Conservation (phyloP, 2,113 vertebrate genomes). For the Raja brachyura region DNA sequence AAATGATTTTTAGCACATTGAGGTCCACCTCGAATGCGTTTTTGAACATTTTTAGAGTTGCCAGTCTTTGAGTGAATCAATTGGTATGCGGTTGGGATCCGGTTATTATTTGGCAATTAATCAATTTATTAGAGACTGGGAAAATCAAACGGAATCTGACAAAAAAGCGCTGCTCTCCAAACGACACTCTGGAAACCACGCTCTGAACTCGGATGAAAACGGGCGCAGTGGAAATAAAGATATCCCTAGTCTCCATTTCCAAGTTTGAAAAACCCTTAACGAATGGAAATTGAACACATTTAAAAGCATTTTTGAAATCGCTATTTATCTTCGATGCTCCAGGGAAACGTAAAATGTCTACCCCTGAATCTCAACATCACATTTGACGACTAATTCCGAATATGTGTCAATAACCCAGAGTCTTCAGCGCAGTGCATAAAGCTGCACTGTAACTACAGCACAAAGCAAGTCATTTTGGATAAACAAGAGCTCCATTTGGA, state of each 20-base stretch:
- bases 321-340: neutral
- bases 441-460: neutral
- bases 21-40: neutral
- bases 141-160: neutral
- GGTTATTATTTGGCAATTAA: neutral
- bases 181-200: neutral
- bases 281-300: neutral
- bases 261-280: neutral
- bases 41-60: neutral
- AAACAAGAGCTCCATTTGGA: neutral
- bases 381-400: neutral
- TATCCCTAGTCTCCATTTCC: neutral
- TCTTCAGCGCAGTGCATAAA: too few species aligned
- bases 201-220: neutral
- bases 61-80: neutral
- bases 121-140: neutral
- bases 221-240: neutral
- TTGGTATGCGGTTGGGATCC: too few species aligned
- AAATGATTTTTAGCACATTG: neutral
- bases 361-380: neutral
- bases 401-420: neutral
- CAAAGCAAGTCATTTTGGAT: neutral
- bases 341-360: neutral
- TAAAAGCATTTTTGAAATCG: neutral
- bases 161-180: neutral